Base-by-base conservation (phyloP, 2,113 vertebrate species). In the Chionis minor region DNA sequence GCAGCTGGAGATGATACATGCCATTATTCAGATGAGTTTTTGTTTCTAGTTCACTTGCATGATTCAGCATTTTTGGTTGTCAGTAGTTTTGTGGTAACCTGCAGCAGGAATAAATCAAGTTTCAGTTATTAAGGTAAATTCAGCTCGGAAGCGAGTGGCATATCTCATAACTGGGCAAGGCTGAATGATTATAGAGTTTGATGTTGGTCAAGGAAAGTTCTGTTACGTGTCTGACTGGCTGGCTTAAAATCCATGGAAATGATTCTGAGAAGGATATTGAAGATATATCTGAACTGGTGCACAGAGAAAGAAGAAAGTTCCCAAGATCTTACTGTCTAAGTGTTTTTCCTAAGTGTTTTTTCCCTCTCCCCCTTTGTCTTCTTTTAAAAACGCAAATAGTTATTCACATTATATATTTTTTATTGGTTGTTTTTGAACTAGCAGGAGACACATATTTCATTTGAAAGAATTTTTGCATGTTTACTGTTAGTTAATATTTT, bases 111-210 rank as follows among this genome's bases (percentile, higher is more conserved):
- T 70, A 87, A 79, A 81, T 62, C 2, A 35, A 35, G 5, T 95
- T 75, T 86, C 7, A 23, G 24, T 69, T 84, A 20, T 33, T 58
- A 49, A 70, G 32, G 17, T 87, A 69, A 69, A 59, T 61, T 85
- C 47, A 44, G 69, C 28, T 61, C n/a, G 52, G 69, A 74, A 61
- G 47, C 0, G 0, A 67, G 47, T 12, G 61, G 7, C 6, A 0
- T 42, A 17, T 42, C 45, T 47, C 14, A 18, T 19, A n/a, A 89
- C 20, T 0, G 0, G 14, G 28, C 40, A 74, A 42, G 14, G 23
- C 8, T 45, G 16, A 69, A 14, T n/a, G 10, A 63, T 88, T 63
- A 10, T 65, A 23, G 16, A 54, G 23, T 27, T 12, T 85, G 42
- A 10, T 63, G 27, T 47, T 45, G 54, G 27, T 52, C 32, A 38